phyloP scores from a whole-genome alignment of 2,888 invertebrate genomes.

The Melieria crassipennis region DNA sequence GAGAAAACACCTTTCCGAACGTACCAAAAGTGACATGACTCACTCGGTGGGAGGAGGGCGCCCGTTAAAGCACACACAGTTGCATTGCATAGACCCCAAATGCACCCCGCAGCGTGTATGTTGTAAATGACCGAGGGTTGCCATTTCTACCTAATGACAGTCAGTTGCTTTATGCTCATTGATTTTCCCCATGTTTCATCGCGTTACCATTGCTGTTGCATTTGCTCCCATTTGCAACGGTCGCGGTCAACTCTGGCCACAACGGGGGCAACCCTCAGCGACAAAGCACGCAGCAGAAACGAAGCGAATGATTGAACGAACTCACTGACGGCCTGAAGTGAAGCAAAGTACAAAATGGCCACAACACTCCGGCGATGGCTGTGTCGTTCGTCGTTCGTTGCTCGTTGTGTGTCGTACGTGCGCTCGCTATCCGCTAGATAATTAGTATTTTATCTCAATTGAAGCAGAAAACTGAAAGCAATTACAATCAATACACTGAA shows the following conservation, averaged over 20 bases:
- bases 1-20: no score
- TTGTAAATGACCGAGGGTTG: no score
- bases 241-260: neutral
- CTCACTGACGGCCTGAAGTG: slow-evolving; percentile 29
- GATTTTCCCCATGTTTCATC: neutral
- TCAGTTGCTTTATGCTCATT: no score
- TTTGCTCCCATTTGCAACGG: slow-evolving; percentile 16
- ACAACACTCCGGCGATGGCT: slow-evolving; percentile 49
- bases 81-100: no score
- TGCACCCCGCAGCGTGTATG: no score
- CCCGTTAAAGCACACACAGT: no score
- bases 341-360: slow-evolving; percentile 52
- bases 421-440: slow-evolving; percentile 42
- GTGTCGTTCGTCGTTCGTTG: slow-evolving; percentile 53
- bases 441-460: slow-evolving; percentile 36
- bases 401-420: slow-evolving; percentile 50
- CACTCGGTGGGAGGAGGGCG: no score
- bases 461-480: slow-evolving; percentile 14
- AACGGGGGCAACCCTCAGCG: slow-evolving; percentile 13
- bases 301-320: slow-evolving; percentile 29
- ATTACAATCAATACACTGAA: slow-evolving; percentile 4
- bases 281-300: slow-evolving; percentile 25
- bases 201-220: slow-evolving; percentile 17
- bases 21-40: no score
- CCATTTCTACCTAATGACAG: no score